Percentiles rank a stretch among this genome's conserved stretches.
phyloP scores from a whole-genome alignment of 2,888 invertebrate genomes.

The Eilema sororculum region DNA sequence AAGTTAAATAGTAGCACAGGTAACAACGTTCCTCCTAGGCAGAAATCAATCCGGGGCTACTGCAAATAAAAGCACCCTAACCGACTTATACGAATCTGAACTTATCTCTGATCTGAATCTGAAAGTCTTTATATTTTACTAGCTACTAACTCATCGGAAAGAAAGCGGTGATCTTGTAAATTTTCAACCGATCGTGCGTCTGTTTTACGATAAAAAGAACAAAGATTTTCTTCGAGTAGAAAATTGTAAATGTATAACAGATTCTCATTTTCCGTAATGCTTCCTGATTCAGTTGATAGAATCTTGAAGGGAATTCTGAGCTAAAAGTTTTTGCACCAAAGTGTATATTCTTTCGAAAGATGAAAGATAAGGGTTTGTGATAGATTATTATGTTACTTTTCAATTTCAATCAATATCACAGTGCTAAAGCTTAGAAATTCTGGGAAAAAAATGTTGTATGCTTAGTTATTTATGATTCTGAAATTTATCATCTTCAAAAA shows the following conservation, averaged over 20 bases:
- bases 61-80: too few species aligned
- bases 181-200: constrained; percentile 28
- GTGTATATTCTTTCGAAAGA: background rate
- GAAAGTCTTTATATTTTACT: too few species aligned
- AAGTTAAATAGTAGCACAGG: too few species aligned
- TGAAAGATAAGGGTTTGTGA: background rate
- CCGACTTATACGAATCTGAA: too few species aligned
- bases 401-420: background rate
- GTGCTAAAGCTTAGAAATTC: background rate
- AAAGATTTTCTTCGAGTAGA: background rate
- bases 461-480: background rate
- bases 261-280: constrained; percentile 5
- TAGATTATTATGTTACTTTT: constrained; percentile 1
- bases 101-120: too few species aligned
- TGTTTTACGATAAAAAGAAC: constrained; percentile 28
- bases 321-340: background rate
- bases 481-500: too few species aligned
- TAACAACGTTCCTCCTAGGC: too few species aligned
- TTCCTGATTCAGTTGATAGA: constrained; percentile 10
- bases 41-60: too few species aligned
- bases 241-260: constrained; percentile 14
- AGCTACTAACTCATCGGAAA: too few species aligned
- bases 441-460: background rate
- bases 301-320: background rate
- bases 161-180: constrained; percentile 19